phyloP scores from a whole-genome alignment of 2,888 invertebrate species.

The Brachypalpus laphriformis region DNA sequence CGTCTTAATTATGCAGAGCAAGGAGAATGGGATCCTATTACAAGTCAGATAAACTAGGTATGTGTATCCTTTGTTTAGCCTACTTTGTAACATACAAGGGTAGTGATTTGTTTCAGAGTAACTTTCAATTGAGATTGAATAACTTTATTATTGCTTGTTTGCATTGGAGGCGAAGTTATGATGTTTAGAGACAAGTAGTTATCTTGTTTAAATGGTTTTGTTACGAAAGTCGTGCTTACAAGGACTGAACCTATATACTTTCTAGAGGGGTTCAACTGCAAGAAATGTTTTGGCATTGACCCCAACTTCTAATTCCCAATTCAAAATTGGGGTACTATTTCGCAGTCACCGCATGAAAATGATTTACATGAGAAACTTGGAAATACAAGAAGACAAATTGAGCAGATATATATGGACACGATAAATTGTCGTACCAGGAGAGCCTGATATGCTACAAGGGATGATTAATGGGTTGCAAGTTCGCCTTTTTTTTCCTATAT shows the following conservation, averaged over 20 bases:
- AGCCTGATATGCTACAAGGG: not conserved
- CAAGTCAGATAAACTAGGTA: not conserved
- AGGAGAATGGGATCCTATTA: not conserved
- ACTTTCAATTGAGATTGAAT: too few relatives aligned
- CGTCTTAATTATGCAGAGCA: slow-evolving; percentile 17
- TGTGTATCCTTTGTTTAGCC: not conserved
- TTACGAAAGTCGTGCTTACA: too few relatives aligned
- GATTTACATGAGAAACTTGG: slow-evolving; percentile 8
- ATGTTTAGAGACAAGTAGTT: too few relatives aligned
- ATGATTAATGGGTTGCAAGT: slow-evolving; percentile 35
- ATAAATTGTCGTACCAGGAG: slow-evolving; percentile 13
- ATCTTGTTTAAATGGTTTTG: too few relatives aligned
- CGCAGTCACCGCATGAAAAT: not conserved
- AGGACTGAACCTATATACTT: too few relatives aligned
- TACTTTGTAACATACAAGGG: not conserved
- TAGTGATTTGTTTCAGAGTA: too few relatives aligned
- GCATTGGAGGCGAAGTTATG: too few relatives aligned
- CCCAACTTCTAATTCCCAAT: not conserved
- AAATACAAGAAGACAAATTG: slow-evolving; percentile 27
- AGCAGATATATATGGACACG: slow-evolving; percentile 2
- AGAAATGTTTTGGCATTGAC: not conserved
- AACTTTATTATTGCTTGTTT: too few relatives aligned
- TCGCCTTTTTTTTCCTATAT: not conserved
- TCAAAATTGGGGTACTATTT: not conserved
- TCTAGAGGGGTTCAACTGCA: not conserved